Evolutionary conservation across 1,140 invertebrate genomes (phyloP).

Genomic region (Aricia agestis): DNA sequence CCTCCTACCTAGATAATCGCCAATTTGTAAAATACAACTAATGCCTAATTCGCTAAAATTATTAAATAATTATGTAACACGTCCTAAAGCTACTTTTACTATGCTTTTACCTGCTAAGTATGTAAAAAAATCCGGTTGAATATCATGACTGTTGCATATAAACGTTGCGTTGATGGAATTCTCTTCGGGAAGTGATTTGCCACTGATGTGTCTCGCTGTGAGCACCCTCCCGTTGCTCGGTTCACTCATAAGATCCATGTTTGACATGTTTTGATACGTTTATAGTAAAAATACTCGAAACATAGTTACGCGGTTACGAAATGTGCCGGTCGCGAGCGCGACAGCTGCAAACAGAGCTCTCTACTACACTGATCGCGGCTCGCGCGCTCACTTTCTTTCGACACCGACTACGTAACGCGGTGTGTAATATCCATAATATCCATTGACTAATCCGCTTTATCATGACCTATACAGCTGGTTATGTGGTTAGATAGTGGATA

Average conservation of each 20-base stretch:
- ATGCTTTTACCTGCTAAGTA: conserved; percentile 52
- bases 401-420: conserved; percentile 58
- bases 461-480: background rate
- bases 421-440: conserved; percentile 32
- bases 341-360: conserved; percentile 23
- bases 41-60: background rate
- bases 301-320: conserved; percentile 26
- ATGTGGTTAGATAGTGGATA: too few relatives aligned
- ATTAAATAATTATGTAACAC: background rate
- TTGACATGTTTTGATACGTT: conserved; percentile 23
- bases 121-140: conserved; percentile 53
- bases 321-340: conserved; percentile 13
- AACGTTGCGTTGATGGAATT: conserved; percentile 56
- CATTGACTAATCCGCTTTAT: conserved; percentile 20
- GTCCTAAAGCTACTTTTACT: conserved; percentile 7
- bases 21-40: background rate
- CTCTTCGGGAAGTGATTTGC: conserved; percentile 39
- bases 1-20: too few relatives aligned
- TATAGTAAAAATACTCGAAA: conserved; percentile 17
- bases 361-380: conserved; percentile 32
- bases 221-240: conserved; percentile 44
- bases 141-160: conserved; percentile 53
- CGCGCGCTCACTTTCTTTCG: conserved; percentile 70
- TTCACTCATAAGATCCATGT: conserved; percentile 56
- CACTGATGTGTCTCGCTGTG: conserved; percentile 53